Evolutionary conservation across 2,113 vertebrate genomes (phyloP).

Genomic region (Corythoichthys intestinalis): DNA sequence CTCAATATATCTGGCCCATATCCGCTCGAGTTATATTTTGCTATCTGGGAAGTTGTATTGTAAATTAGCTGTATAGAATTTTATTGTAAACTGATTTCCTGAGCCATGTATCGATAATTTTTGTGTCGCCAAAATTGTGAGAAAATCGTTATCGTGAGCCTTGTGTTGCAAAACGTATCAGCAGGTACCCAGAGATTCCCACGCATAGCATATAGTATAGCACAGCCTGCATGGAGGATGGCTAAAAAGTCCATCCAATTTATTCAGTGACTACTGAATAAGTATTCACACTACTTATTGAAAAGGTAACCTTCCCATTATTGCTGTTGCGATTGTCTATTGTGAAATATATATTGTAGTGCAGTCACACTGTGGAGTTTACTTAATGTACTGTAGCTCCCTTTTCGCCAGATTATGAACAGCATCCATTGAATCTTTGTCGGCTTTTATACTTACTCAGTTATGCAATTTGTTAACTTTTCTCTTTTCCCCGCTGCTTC

Average conservation of each 20-base stretch:
- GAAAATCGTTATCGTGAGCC: too few relatives aligned
- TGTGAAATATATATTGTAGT: neutral
- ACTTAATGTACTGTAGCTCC: neutral
- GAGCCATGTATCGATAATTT: too few relatives aligned
- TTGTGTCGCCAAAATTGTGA: too few relatives aligned
- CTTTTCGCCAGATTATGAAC: neutral
- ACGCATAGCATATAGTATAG: neutral
- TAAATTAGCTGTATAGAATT: too few relatives aligned
- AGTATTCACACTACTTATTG: conserved; percentile 3
- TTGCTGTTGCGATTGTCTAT: neutral
- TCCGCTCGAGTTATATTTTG: too few relatives aligned
- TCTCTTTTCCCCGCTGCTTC: neutral
- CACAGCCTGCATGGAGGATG: conserved; percentile 1
- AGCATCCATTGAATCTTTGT: neutral
- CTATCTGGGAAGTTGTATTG: too few relatives aligned
- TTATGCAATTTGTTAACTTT: neutral
- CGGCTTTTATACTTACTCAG: neutral
- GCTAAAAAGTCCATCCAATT: conserved; percentile 20
- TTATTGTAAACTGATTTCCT: too few relatives aligned
- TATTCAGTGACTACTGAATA: conserved; percentile 18
- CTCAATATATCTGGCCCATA: too few relatives aligned
- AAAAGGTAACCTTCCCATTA: neutral
- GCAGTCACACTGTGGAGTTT: neutral
- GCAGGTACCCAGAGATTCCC: too few relatives aligned
- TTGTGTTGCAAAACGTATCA: too few relatives aligned